A percentile compares a stretch with the other conserved stretches of the same genome.
These are phyloP conservation scores for Atherix ibis DNA, from an alignment of 2,888 invertebrate species.

Conservation along the genomic window DNA sequence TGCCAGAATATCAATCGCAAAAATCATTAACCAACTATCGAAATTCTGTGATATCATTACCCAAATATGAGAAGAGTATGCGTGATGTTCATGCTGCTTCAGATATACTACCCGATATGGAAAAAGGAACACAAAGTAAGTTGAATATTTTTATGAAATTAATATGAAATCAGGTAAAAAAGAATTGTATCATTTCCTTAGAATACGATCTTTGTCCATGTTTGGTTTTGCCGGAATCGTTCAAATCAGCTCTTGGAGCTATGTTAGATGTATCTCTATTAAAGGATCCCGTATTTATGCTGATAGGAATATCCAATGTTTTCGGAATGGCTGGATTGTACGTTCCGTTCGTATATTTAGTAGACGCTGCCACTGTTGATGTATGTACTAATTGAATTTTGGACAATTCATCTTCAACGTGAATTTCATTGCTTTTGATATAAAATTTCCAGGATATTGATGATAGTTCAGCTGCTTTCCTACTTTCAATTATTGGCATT, in stretches of 20 bases:
- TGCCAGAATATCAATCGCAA: slow-evolving; percentile 86
- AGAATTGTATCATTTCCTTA: slow-evolving; percentile 22
- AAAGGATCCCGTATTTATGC: slow-evolving; percentile 76
- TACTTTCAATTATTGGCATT: slow-evolving; percentile 74
- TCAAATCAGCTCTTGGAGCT: slow-evolving; percentile 66
- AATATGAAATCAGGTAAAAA: neutral
- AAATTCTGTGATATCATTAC: slow-evolving; percentile 79
- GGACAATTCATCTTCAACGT: neutral
- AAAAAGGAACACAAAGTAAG: slow-evolving; percentile 43
- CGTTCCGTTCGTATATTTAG: slow-evolving; percentile 90
- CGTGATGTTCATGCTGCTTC: slow-evolving; percentile 42
- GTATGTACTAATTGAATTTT: slow-evolving; percentile 36
- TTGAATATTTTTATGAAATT: slow-evolving; percentile 12
- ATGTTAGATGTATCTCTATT: slow-evolving; percentile 85
- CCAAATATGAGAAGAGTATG: slow-evolving; percentile 48
- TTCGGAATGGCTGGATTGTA: slow-evolving; percentile 97
- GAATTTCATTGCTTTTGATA: slow-evolving; percentile 4
- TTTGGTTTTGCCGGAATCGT: slow-evolving; percentile 58
- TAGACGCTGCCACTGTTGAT: slow-evolving; percentile 58
- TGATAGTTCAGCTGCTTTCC: slow-evolving; percentile 44
- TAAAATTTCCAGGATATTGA: slow-evolving; percentile 48
- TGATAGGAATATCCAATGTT: slow-evolving; percentile 84
- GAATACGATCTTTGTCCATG: slow-evolving; percentile 73
- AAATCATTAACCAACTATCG: slow-evolving; percentile 80
- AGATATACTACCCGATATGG: slow-evolving; percentile 36